Evolutionary conservation across 2,888 invertebrate species (phyloP).

Genomic region (Latheticus oryzae): DNA sequence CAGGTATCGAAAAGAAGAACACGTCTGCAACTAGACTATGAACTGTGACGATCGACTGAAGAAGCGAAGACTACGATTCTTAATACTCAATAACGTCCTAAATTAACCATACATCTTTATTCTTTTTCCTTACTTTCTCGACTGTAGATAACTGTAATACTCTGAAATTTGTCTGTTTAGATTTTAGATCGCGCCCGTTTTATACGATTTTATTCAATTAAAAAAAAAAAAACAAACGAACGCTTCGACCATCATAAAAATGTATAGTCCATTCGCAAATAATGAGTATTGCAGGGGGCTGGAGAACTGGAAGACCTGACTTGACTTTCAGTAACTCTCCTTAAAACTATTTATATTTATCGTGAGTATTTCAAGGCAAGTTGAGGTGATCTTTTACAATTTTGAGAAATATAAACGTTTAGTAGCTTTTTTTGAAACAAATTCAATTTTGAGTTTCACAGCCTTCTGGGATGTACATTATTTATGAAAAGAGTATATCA

Average conservation of each 20-base stretch:
- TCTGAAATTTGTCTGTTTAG: constrained; percentile 34
- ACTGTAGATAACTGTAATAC: constrained; percentile 38
- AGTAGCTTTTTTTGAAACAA: too few species aligned
- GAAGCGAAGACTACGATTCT: constrained; percentile 38
- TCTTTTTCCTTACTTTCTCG: constrained; percentile 17
- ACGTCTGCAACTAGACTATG: constrained; percentile 81
- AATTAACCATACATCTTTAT: constrained; percentile 13
- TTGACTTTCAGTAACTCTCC: too few species aligned
- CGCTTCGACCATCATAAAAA: constrained; percentile 38
- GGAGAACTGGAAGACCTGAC: too few species aligned
- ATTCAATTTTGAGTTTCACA: too few species aligned
- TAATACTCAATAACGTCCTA: constrained; percentile 34
- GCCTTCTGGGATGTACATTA: too few species aligned
- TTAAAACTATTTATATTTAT: too few species aligned
- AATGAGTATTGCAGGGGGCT: too few species aligned
- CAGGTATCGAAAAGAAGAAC: constrained; percentile 82
- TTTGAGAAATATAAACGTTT: too few species aligned
- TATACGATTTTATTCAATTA: constrained; percentile 32
- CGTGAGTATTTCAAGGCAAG: too few species aligned
- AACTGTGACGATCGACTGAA: constrained; percentile 46
- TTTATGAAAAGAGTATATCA: constrained; percentile 42
- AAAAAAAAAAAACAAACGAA: constrained; percentile 27
- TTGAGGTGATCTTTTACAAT: too few species aligned
- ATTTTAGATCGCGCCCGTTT: constrained; percentile 22
- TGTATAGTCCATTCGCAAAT: too few species aligned